A percentile compares a stretch with the other conserved stretches of the same genome.
These are phyloP conservation scores for Microtus ochrogaster DNA, from an alignment of 2,113 vertebrate genomes.

Conservation along the genomic window DNA sequence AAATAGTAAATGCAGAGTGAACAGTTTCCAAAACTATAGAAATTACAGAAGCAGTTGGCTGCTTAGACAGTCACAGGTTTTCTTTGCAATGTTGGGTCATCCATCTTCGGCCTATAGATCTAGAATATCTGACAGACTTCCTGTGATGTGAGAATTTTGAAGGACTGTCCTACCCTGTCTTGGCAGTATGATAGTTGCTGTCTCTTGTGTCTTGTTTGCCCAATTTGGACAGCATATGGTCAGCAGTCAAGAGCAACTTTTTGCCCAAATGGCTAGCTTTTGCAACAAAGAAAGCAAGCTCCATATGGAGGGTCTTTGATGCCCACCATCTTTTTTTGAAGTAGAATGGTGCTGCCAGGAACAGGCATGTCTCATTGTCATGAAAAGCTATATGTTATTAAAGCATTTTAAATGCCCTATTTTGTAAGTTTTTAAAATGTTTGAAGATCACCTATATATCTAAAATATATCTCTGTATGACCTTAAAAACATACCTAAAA, in stretches of 20 bases:
- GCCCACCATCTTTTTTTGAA: not conserved
- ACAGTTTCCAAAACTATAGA: not conserved
- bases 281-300: not conserved
- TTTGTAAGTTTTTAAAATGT: not conserved
- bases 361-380: not conserved
- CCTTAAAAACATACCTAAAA: not conserved
- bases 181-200: not conserved
- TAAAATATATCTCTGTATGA: not conserved
- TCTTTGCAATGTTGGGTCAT: not conserved
- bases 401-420: not conserved
- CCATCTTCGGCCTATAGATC: not conserved
- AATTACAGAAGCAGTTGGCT: not conserved
- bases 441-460: not conserved
- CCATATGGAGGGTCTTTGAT: not conserved
- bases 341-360: not conserved
- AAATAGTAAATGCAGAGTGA: not conserved
- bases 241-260: not conserved
- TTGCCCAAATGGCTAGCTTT: not conserved
- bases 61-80: not conserved
- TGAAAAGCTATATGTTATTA: not conserved
- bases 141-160: not conserved
- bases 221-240: not conserved
- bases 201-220: not conserved
- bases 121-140: not conserved
- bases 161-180: not conserved